Conservation (phyloP, 2,797 vertebrate genomes). For the Acanthornis magna region DNA sequence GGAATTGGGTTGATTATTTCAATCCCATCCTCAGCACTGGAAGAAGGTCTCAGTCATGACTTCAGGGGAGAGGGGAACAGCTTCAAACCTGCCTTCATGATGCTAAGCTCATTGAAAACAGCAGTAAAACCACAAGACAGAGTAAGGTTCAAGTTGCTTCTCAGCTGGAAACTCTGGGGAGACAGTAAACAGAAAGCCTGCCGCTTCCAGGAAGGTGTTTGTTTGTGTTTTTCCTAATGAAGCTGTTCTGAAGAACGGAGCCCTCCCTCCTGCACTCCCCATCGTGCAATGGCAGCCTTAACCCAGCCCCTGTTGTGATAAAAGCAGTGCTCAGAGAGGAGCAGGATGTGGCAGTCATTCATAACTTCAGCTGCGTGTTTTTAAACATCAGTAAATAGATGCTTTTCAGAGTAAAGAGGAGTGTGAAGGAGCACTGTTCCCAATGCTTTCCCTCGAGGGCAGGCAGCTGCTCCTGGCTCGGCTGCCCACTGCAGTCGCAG, state of each 20-base stretch:
- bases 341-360: not conserved
- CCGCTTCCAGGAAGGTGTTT: not conserved
- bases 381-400: not conserved
- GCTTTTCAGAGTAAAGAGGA: not conserved
- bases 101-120: slow-evolving; percentile 30
- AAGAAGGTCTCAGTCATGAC: not conserved
- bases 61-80: slow-evolving; percentile 13
- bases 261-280: not conserved
- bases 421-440: not conserved
- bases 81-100: slow-evolving; percentile 27
- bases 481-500: not conserved
- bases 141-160: not conserved
- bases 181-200: slow-evolving; percentile 32
- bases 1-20: not conserved
- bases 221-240: not conserved
- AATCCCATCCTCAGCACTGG: not conserved
- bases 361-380: not conserved
- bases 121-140: slow-evolving; percentile 19
- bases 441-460: not conserved
- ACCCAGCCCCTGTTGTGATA: not conserved
- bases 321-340: not conserved
- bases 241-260: not conserved
- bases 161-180: slow-evolving; percentile 24
- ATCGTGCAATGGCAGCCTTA: not conserved
- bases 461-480: not conserved